Base-by-base conservation (phyloP, 1,140 invertebrate species). In the Probaryconus sp. region DNA sequence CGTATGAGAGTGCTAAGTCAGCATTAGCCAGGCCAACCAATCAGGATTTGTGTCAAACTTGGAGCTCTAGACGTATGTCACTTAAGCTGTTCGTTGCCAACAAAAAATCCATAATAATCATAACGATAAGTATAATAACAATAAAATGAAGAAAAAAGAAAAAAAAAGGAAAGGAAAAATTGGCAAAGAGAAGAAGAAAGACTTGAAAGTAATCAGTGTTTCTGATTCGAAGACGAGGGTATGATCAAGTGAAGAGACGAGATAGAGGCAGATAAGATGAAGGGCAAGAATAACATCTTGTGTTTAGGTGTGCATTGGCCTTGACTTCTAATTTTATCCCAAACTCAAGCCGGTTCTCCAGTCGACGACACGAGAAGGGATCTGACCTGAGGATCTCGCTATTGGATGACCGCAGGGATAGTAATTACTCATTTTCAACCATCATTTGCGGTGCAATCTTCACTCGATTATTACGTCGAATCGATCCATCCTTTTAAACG, bases 261-360 rank as follows among this genome's bases (percentile, higher is more conserved):
- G 45, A 53, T 45, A 47, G n/a, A 63, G 42, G 64, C 33, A 51
- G 74, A 79, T 60, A 77, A 73, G 64, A 67, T 18, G 65, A 60
- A 61, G 65, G 40, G 60, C 63, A 70, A 42, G 53, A 80, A 70
- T 61, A 48, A 60, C 67, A 60, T 75, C 70, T 60, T 48, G 61
- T 63, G 70, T 79, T 82, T 81, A 76, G 76, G 71, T 70, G 61
- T 71, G 48, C 75, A 72, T 71, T 69, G 78, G 74, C 79, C 80
- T 83, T 82, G 78, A 78, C 61, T 81, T 77, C 81, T 83, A 83
- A 85, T 82, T 83, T 85, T 81, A 83, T 83, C 74, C 81, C 75
- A 81, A 82, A 80, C 75, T 60, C 55, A 78, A 81, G 74, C 82
- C 83, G 83, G 81, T 85, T 83, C 77, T 81, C 63, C 71, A 75